Conservation (phyloP, 30 jellyfish, hydroid and myxozoan genomes). For the Pseudorhiza aurosa region DNA sequence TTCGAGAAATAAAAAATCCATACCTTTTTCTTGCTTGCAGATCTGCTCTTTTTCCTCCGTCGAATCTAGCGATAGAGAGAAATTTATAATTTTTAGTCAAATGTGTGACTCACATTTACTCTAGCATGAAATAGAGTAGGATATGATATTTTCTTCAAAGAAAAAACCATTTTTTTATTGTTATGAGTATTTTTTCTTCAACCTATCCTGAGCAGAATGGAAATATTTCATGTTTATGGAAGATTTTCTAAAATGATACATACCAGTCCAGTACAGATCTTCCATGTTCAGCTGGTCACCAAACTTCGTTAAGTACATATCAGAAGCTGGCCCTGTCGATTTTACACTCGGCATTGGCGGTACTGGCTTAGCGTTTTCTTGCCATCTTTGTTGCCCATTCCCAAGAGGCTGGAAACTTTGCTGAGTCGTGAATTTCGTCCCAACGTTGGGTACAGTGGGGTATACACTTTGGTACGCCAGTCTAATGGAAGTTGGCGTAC, state of each 20-base stretch:
- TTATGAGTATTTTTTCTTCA: not conserved
- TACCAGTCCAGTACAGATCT: slow-evolving; percentile 99
- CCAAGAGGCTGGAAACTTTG: not conserved
- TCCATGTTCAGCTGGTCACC: slow-evolving; percentile 85
- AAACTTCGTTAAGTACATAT: slow-evolving; percentile 47
- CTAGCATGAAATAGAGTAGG: too few relatives aligned
- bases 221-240: not conserved
- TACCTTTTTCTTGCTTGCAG: slow-evolving; percentile 91
- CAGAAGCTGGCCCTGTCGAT: slow-evolving; percentile 31
- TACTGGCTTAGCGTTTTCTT: not conserved
- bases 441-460: not conserved
- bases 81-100: too few relatives aligned
- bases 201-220: too few relatives aligned
- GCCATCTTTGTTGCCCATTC: not conserved
- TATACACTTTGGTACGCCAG: not conserved
- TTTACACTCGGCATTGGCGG: not conserved
- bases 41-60: slow-evolving; percentile 89
- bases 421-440: not conserved
- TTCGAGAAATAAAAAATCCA: not conserved
- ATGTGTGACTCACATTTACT: too few relatives aligned
- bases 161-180: not conserved
- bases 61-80: slow-evolving; percentile 68
- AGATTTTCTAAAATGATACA: not conserved
- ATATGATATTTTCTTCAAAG: not conserved
- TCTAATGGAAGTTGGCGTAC: not conserved